Conservation (phyloP, 2,113 vertebrate genomes). For the Brienomyrus longianalis region DNA sequence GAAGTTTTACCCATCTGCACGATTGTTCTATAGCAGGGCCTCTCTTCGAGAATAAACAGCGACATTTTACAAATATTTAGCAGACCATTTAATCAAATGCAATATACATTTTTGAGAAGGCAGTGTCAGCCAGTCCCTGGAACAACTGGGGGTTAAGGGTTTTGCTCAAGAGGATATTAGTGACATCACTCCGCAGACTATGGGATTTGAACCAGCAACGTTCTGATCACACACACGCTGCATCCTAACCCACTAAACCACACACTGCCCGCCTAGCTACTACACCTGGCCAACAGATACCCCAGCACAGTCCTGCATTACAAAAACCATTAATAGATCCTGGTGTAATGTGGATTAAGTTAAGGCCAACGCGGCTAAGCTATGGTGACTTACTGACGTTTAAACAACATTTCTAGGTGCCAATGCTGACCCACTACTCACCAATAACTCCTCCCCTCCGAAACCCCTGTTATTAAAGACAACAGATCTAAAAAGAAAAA, state of each 20-base stretch:
- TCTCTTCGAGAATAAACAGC: background rate
- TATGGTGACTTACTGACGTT: background rate
- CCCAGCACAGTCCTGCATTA: background rate
- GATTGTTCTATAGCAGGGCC: background rate
- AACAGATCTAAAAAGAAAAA: slow-evolving; percentile 56
- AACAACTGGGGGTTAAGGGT: background rate
- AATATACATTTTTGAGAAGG: background rate
- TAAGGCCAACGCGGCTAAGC: background rate
- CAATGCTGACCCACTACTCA: slow-evolving; percentile 40
- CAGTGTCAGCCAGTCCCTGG: background rate
- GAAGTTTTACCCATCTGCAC: background rate
- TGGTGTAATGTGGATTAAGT: background rate
- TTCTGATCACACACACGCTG: background rate
- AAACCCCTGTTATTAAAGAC: slow-evolving; percentile 75
- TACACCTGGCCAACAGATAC: background rate
- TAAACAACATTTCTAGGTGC: background rate
- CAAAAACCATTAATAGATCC: background rate
- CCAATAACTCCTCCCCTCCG: slow-evolving; percentile 67
- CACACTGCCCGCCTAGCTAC: background rate
- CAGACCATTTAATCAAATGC: background rate
- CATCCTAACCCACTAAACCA: background rate
- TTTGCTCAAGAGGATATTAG: background rate
- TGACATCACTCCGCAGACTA: background rate
- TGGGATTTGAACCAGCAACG: background rate
- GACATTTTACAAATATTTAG: background rate